Percentiles rank a stretch among this genome's conserved stretches.
These are phyloP conservation scores for Steinernema hermaphroditum DNA, from an alignment of 2,888 invertebrate genomes.

Conservation along the genomic window DNA sequence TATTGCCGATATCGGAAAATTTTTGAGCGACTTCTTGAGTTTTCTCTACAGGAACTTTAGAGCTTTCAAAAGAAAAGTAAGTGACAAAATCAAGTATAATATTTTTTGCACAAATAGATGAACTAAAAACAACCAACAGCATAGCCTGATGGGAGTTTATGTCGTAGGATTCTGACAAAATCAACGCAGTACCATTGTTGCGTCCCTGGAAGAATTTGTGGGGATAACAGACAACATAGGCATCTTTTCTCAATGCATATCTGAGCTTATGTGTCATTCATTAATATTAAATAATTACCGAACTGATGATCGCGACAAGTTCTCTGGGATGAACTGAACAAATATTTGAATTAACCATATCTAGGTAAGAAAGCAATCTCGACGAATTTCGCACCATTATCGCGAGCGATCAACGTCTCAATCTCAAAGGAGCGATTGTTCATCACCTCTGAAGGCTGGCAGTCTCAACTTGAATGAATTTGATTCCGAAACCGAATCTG, in stretches of 20 bases:
- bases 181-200: not conserved
- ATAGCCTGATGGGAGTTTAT: too few species aligned
- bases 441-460: constrained; percentile 45
- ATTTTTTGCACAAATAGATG: too few species aligned
- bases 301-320: too few species aligned
- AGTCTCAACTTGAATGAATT: constrained; percentile 63
- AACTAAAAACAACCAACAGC: too few species aligned
- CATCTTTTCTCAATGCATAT: constrained; percentile 20
- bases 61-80: constrained; percentile 61
- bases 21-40: constrained; percentile 64
- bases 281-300: not conserved
- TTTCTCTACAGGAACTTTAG: constrained; percentile 62
- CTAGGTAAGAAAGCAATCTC: constrained; percentile 61
- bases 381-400: constrained; percentile 57
- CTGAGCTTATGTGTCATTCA: not conserved
- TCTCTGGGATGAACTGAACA: not conserved
- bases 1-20: constrained; percentile 66
- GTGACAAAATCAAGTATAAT: too few species aligned
- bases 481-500: constrained; percentile 31
- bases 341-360: constrained; percentile 23
- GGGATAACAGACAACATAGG: not conserved
- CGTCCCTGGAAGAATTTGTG: not conserved
- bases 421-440: constrained; percentile 51
- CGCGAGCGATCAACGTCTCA: constrained; percentile 49
- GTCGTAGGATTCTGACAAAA: not conserved